Conservation (phyloP, 1,140 invertebrate species). For the Hyles euphorbiae region DNA sequence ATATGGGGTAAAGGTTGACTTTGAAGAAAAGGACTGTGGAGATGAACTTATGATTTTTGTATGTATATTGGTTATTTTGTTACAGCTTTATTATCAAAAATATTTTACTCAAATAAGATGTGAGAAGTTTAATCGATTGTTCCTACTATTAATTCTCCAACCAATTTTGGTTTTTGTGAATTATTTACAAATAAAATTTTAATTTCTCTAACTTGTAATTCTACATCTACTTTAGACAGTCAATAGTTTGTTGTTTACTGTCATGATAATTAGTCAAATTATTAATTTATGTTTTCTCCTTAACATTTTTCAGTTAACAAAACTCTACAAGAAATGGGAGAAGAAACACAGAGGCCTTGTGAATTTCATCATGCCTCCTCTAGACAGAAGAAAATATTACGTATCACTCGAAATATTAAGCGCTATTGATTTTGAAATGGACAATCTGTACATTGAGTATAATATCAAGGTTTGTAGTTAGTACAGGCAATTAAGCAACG, state of each 20-base stretch:
- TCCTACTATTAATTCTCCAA: not conserved
- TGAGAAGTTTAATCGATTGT: too few species aligned
- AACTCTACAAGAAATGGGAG: conserved; percentile 49
- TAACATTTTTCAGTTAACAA: conserved; percentile 39
- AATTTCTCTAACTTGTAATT: not conserved
- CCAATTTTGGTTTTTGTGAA: too few species aligned
- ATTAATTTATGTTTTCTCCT: too few species aligned
- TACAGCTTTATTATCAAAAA: too few species aligned
- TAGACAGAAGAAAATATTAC: conserved; percentile 36
- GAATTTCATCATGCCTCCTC: conserved; percentile 42
- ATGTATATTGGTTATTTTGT: conserved; percentile 14
- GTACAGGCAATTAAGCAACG: not conserved
- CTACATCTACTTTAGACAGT: not conserved
- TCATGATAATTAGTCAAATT: too few species aligned
- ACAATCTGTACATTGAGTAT: conserved; percentile 66
- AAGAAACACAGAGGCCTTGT: conserved; percentile 41
- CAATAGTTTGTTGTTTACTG: too few species aligned
- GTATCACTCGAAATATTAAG: conserved; percentile 56
- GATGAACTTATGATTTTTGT: conserved; percentile 48
- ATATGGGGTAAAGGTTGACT: conserved; percentile 53
- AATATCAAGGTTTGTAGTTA: conserved; percentile 46
- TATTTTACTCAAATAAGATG: too few species aligned
- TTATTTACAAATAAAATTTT: too few species aligned
- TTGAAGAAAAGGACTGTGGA: conserved; percentile 22
- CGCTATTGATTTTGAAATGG: conserved; percentile 52